These are phyloP conservation scores for Ahaetulla prasina DNA, from an alignment of 2,113 vertebrate species.

Conservation along the genomic window DNA sequence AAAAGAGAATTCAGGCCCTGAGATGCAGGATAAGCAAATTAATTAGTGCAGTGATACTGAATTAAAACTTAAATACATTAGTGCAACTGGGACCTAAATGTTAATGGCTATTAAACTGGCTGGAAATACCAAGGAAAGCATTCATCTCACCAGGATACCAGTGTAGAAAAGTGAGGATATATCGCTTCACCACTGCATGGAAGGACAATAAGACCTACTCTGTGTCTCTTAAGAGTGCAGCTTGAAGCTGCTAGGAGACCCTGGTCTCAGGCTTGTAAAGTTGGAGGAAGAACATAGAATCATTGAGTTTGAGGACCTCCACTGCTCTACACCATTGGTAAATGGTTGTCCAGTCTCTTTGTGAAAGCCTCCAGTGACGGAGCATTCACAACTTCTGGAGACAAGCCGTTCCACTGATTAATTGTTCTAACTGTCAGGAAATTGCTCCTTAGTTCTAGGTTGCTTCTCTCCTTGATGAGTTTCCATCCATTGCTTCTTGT, in stretches of 20 bases:
- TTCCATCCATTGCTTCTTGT: background rate
- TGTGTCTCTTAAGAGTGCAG: background rate
- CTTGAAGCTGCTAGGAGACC: too few species aligned
- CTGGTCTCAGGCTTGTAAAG: background rate
- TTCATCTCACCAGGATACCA: background rate
- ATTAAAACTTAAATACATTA: conserved; percentile 8
- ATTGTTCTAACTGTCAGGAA: background rate
- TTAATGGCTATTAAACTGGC: conserved; percentile 13
- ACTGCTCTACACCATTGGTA: background rate
- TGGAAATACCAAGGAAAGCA: background rate
- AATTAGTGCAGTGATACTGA: background rate
- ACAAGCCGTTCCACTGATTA: background rate
- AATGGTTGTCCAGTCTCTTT: background rate
- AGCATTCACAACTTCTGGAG: background rate
- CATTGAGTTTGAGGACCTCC: background rate
- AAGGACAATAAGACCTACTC: background rate
- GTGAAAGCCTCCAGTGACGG: background rate
- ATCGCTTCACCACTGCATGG: background rate
- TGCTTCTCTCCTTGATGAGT: background rate
- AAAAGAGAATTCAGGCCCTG: background rate
- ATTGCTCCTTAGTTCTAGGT: background rate
- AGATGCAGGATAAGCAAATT: background rate
- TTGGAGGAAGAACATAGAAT: background rate
- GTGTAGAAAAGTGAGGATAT: background rate
- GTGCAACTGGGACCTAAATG: background rate